Percentiles rank a stretch among this genome's conserved stretches.
These are phyloP conservation scores for Platypus cylindrus DNA, from an alignment of 2,888 invertebrate genomes.

Conservation along the genomic window DNA sequence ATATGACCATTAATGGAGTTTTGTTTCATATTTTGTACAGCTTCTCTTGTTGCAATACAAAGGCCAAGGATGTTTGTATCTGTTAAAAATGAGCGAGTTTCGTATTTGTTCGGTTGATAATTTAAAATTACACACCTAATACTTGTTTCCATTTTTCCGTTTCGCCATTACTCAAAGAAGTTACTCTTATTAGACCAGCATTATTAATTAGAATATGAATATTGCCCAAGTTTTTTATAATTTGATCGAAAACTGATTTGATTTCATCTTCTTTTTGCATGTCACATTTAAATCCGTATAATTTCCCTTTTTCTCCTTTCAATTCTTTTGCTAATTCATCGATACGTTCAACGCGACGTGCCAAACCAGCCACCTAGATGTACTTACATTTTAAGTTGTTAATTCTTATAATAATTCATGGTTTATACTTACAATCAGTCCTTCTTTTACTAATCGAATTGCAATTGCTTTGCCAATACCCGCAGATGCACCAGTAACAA, in stretches of 20 bases:
- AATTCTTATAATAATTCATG: too few species aligned
- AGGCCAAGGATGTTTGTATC: conserved; percentile 12
- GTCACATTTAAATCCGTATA: conserved; percentile 19
- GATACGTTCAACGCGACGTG: conserved; percentile 19
- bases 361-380: conserved; percentile 22
- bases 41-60: conserved; percentile 19
- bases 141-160: conserved; percentile 6
- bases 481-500: conserved; percentile 22
- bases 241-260: conserved; percentile 19
- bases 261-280: conserved; percentile 22
- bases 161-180: conserved; percentile 15
- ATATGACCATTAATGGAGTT: conserved; percentile 22
- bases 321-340: conserved; percentile 16
- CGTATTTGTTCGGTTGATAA: background rate
- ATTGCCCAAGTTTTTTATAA: conserved; percentile 18
- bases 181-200: conserved; percentile 18
- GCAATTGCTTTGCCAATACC: conserved; percentile 20
- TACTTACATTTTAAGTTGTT: too few species aligned
- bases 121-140: conserved; percentile 3
- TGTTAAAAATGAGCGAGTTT: conserved; percentile 9
- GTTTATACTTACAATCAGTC: conserved; percentile 17
- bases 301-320: conserved; percentile 16
- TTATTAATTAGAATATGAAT: conserved; percentile 23
- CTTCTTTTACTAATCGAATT: conserved; percentile 18
- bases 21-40: conserved; percentile 19